Evolutionary conservation across 2,888 invertebrate species (phyloP).

Genomic region (Cryptus armator): DNA sequence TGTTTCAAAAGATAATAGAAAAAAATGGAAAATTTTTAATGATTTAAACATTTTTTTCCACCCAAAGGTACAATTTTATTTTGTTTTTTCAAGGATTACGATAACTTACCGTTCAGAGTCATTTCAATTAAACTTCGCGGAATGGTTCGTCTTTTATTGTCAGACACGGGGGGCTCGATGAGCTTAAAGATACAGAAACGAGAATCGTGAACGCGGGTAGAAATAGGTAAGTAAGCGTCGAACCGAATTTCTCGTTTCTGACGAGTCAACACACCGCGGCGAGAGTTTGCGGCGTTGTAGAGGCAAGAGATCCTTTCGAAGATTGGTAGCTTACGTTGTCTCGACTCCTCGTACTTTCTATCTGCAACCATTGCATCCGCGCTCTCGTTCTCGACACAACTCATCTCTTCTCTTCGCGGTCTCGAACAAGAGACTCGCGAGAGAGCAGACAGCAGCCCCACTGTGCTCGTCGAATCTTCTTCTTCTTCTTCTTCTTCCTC

Average conservation of each 20-base stretch:
- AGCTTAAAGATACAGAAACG: background rate
- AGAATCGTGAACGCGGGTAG: background rate
- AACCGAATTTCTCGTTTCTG: constrained; percentile 42
- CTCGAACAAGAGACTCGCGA: no score
- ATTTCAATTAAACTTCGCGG: background rate
- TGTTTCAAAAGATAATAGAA: no score
- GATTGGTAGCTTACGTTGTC: constrained; percentile 55
- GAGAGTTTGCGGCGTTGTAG: constrained; percentile 28
- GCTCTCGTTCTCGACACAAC: background rate
- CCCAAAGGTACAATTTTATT: background rate
- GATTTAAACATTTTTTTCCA: no score
- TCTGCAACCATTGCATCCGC: constrained; percentile 27
- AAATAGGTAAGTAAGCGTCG: constrained; percentile 19
- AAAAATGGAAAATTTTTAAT: no score
- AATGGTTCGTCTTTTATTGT: background rate
- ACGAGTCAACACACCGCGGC: constrained; percentile 41
- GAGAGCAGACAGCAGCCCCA: no score
- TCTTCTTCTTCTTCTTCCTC: background rate
- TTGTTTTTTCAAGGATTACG: background rate
- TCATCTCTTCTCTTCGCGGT: background rate
- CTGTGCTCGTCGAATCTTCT: background rate
- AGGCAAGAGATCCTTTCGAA: constrained; percentile 42
- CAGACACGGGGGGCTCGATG: background rate
- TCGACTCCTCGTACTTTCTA: constrained; percentile 29
- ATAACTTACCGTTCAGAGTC: no score